Conservation (phyloP, 2,797 vertebrate genomes). For the Tiaroga cobitis region DNA sequence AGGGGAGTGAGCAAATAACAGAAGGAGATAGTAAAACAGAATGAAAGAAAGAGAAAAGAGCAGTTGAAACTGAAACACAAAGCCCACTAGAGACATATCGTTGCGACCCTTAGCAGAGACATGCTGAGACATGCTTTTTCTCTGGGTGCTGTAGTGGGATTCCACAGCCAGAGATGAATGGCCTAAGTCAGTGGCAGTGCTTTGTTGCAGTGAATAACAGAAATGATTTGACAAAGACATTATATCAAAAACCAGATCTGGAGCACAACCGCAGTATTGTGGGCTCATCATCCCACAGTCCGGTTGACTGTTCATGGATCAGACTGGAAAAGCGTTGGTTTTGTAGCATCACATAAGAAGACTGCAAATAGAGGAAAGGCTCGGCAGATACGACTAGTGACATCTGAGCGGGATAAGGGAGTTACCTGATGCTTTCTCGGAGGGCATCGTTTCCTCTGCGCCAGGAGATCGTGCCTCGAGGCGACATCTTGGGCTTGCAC, state of each 20-base stretch:
- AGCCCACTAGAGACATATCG: constrained; percentile 40
- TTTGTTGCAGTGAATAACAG: constrained; percentile 56
- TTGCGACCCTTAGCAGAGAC: constrained; percentile 42
- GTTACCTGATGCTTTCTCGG: constrained; percentile 88
- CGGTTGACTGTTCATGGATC: constrained; percentile 45
- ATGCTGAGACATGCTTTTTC: constrained; percentile 51
- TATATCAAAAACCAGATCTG: constrained; percentile 44
- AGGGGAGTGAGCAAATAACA: constrained; percentile 18
- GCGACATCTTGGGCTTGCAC: constrained; percentile 96
- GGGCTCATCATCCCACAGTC: constrained; percentile 19
- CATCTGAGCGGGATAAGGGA: constrained; percentile 14
- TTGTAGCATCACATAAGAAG: constrained; percentile 7
- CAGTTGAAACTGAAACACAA: constrained; percentile 41
- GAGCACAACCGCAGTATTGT: constrained; percentile 32
- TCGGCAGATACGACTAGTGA: constrained; percentile 3
- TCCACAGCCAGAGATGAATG: constrained; percentile 57
- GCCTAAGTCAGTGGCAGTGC: constrained; percentile 34
- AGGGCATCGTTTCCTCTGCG: constrained; percentile 88
- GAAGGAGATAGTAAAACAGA: constrained; percentile 39
- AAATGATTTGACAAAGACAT: constrained; percentile 53
- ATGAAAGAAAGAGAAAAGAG: constrained; percentile 10
- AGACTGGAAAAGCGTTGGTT: constrained; percentile 30
- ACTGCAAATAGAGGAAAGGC: background rate
- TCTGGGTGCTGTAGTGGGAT: constrained; percentile 20
- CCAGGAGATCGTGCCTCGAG: constrained; percentile 91